Percentiles rank a stretch among this genome's conserved stretches.
These are phyloP conservation scores for Drosophila ogumai DNA, from an alignment of 1,140 invertebrate species.

Conservation along the genomic window DNA sequence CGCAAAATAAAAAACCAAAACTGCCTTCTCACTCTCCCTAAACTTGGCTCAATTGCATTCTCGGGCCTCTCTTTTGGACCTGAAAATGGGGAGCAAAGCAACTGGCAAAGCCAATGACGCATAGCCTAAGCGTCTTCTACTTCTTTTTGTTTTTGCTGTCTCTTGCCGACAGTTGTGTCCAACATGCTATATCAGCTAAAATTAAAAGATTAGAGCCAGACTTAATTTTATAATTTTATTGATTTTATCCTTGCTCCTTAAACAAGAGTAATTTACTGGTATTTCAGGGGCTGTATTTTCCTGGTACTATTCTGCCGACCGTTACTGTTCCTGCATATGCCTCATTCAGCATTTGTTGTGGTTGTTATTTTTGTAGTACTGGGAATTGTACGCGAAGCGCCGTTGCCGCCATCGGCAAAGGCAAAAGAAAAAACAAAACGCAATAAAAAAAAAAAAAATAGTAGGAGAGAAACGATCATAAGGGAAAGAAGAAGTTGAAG, in stretches of 20 bases:
- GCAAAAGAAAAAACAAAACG: slow-evolving; percentile 53
- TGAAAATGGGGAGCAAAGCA: slow-evolving; percentile 8
- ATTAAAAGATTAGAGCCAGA: not conserved
- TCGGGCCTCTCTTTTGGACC: slow-evolving; percentile 26
- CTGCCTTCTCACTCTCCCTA: slow-evolving; percentile 17
- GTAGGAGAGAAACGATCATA: slow-evolving; percentile 12
- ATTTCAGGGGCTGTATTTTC: not conserved
- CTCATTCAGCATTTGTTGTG: slow-evolving; percentile 64
- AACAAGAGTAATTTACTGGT: not conserved
- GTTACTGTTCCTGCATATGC: slow-evolving; percentile 32
- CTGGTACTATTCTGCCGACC: not conserved
- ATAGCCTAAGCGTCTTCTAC: slow-evolving; percentile 45
- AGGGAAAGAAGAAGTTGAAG: not conserved
- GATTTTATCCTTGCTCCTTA: not conserved
- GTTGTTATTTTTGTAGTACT: slow-evolving; percentile 33
- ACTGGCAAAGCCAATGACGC: slow-evolving; percentile 51
- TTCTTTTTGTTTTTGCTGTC: slow-evolving; percentile 6
- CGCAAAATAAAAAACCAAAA: slow-evolving; percentile 10
- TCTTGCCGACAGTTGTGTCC: slow-evolving; percentile 4
- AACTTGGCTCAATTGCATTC: slow-evolving; percentile 34
- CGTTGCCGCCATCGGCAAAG: slow-evolving; percentile 74
- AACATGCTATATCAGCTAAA: not conserved
- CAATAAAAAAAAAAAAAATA: slow-evolving; percentile 31
- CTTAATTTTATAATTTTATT: no score
- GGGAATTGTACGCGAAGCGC: slow-evolving; percentile 76